phyloP scores from a whole-genome alignment of 2,113 vertebrate species.

The Pseudopodoces humilis region DNA sequence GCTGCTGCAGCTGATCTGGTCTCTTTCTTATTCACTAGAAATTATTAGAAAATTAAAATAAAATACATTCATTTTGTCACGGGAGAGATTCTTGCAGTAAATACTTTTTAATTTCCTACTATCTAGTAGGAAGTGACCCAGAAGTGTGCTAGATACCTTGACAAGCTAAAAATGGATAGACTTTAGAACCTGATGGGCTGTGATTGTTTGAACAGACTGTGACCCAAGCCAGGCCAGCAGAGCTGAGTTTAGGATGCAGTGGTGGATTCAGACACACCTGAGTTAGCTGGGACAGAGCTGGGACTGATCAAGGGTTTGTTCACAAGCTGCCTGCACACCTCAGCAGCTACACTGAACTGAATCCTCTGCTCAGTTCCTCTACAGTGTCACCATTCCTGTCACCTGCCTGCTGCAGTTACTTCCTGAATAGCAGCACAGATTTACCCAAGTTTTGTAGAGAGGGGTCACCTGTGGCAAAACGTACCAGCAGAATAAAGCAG shows the following conservation, averaged over 20 bases:
- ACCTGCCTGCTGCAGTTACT: neutral
- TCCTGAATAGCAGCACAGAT: neutral
- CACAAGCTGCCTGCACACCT: no score
- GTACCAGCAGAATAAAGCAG: neutral
- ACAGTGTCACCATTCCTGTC: neutral
- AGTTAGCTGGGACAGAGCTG: neutral
- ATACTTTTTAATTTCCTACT: neutral
- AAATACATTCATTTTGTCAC: neutral
- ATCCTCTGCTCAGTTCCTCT: neutral
- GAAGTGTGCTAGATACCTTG: neutral
- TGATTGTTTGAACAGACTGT: neutral
- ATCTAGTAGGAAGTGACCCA: neutral
- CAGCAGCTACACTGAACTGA: neutral
- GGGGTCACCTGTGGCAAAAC: neutral
- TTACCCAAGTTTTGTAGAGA: neutral
- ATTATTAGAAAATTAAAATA: neutral
- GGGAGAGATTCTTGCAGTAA: neutral
- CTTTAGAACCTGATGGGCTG: neutral
- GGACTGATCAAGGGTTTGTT: neutral
- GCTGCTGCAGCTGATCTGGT: neutral
- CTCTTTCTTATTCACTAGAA: neutral
- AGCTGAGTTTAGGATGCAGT: neutral
- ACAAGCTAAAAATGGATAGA: neutral
- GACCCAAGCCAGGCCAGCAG: neutral
- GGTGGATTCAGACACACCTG: neutral